Conservation (phyloP, 2,797 vertebrate species). For the Coilia nasus region DNA sequence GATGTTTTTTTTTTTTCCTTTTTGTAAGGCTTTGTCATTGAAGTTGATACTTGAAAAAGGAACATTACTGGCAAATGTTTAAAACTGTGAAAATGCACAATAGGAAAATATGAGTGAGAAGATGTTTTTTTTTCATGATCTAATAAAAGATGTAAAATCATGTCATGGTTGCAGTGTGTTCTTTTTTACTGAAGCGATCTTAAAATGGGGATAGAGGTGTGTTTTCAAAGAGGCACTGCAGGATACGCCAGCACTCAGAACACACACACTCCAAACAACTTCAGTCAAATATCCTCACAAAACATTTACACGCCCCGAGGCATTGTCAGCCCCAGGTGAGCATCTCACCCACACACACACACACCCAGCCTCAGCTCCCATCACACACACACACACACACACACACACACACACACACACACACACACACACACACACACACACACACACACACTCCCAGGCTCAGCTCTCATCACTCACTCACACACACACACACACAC, state of each 20-base stretch:
- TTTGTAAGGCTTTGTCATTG: slow-evolving; percentile 58
- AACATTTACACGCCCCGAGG: not conserved
- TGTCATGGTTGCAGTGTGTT: not conserved
- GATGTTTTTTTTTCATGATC: slow-evolving; percentile 31
- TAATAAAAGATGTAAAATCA: slow-evolving; percentile 30
- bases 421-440: no score
- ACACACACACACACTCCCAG: not conserved
- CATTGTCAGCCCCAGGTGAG: not conserved
- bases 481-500: not conserved
- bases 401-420: no score
- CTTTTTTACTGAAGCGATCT: not conserved
- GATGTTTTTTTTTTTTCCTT: slow-evolving; percentile 39
- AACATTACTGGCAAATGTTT: slow-evolving; percentile 65
- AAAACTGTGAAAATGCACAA: slow-evolving; percentile 78
- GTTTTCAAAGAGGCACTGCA: no score
- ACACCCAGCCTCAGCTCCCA: not conserved
- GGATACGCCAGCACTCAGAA: no score
- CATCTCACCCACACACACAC: not conserved
- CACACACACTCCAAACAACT: not conserved
- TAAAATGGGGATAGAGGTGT: not conserved
- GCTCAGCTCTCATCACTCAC: not conserved
- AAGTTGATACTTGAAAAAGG: slow-evolving; percentile 73
- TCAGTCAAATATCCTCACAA: not conserved
- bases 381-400: no score
- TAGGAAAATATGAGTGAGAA: slow-evolving; percentile 3